phyloP scores from a whole-genome alignment of 2,797 vertebrate genomes.

The Eulemur albifrons region DNA sequence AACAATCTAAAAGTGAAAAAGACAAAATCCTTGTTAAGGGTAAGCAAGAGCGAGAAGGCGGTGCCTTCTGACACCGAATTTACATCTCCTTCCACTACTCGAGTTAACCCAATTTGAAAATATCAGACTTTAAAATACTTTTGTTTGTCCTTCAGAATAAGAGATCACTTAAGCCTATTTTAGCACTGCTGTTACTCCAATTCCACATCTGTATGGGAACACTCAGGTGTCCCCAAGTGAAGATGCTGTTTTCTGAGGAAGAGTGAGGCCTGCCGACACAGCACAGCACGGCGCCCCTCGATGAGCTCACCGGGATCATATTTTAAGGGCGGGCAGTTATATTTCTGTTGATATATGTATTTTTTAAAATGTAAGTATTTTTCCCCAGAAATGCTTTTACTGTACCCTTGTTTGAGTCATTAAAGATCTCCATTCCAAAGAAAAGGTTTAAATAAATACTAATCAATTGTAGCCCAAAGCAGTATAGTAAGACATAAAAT shows the following conservation, averaged over 20 bases:
- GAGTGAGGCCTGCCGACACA: background rate
- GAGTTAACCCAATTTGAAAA: background rate
- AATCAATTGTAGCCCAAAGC: background rate
- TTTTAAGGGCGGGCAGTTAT: rapidly evolving
- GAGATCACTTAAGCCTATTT: background rate
- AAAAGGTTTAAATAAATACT: background rate
- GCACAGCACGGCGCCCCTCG: background rate
- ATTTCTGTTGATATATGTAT: background rate
- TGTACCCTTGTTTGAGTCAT: background rate
- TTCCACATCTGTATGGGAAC: background rate
- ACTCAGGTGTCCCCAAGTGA: background rate
- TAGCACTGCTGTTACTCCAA: background rate
- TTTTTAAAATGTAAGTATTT: background rate
- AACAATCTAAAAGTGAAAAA: background rate
- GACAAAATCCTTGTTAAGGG: background rate
- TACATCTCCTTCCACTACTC: background rate
- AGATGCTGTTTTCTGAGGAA: background rate
- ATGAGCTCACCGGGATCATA: background rate
- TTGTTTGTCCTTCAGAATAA: background rate
- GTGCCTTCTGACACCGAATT: background rate
- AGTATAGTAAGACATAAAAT: background rate
- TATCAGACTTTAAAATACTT: background rate
- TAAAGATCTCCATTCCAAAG: background rate
- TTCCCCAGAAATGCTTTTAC: background rate
- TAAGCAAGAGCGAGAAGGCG: background rate